Evolutionary conservation across 2,888 invertebrate genomes (phyloP).

Genomic region (Eilema sororculum): DNA sequence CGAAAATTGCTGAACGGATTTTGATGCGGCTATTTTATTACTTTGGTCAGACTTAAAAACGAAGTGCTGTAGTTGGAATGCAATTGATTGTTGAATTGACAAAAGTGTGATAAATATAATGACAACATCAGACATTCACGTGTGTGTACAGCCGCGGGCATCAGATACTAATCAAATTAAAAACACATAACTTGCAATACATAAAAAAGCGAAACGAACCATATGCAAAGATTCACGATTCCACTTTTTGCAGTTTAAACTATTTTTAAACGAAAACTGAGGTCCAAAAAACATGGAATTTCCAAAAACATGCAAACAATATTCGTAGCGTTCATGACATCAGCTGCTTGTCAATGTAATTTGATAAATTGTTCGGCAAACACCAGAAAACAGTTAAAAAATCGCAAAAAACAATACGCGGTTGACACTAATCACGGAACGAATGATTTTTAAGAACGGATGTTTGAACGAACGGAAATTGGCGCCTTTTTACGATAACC

Average conservation of each 20-base stretch:
- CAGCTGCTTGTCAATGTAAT: slow-evolving; percentile 76
- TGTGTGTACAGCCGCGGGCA: too few relatives aligned
- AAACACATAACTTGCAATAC: background rate
- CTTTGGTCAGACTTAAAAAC: too few relatives aligned
- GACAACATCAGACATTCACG: too few relatives aligned
- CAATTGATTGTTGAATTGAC: too few relatives aligned
- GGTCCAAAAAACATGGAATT: slow-evolving; percentile 44
- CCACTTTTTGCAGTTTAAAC: slow-evolving; percentile 14
- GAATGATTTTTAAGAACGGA: slow-evolving; percentile 84
- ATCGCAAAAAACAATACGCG: slow-evolving; percentile 76
- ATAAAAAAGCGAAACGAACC: slow-evolving; percentile 3
- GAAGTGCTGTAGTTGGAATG: too few relatives aligned
- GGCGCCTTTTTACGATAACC: slow-evolving; percentile 77
- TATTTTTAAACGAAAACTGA: slow-evolving; percentile 32
- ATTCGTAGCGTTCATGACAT: slow-evolving; percentile 52
- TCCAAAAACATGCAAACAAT: slow-evolving; percentile 60
- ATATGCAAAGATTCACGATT: slow-evolving; percentile 15
- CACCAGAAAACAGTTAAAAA: slow-evolving; percentile 69
- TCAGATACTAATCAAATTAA: background rate
- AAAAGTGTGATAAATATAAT: too few relatives aligned
- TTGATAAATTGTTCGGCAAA: slow-evolving; percentile 74
- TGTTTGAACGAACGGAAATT: slow-evolving; percentile 82
- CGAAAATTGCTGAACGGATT: too few relatives aligned
- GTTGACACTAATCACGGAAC: slow-evolving; percentile 80
- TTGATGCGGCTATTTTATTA: too few relatives aligned